Evolutionary conservation across 2,797 vertebrate species (phyloP).

Genomic region (Rhinophrynus dorsalis): DNA sequence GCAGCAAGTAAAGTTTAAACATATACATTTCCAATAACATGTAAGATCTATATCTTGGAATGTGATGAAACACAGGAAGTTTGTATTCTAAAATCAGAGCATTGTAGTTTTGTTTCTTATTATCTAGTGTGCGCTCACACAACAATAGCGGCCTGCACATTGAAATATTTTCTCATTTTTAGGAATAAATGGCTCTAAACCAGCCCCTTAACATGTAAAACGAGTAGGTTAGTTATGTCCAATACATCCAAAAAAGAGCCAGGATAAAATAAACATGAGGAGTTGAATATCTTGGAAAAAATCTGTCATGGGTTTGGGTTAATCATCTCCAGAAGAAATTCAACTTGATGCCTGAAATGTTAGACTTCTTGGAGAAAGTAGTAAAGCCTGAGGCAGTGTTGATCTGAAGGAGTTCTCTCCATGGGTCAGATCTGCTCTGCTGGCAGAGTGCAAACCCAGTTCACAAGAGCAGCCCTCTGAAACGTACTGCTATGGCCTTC

Average conservation of each 20-base stretch:
- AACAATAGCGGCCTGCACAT: slow-evolving; percentile 66
- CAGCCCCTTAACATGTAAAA: slow-evolving; percentile 90
- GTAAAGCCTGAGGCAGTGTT: slow-evolving; percentile 83
- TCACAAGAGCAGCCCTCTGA: slow-evolving; percentile 69
- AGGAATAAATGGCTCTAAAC: slow-evolving; percentile 81
- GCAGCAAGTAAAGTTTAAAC: slow-evolving; percentile 51
- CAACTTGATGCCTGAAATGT: slow-evolving; percentile 96
- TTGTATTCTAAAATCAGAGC: slow-evolving; percentile 68
- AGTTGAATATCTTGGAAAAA: slow-evolving; percentile 99
- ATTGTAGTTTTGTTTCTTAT: slow-evolving; percentile 65
- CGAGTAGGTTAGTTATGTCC: slow-evolving; percentile 98
- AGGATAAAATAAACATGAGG: slow-evolving; percentile 99
- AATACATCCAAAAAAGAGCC: slow-evolving; percentile 99
- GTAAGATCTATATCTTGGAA: slow-evolving; percentile 59
- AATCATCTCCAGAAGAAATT: slow-evolving; percentile 99
- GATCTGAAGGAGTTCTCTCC: slow-evolving; percentile 85
- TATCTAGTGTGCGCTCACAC: slow-evolving; percentile 70
- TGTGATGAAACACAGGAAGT: slow-evolving; percentile 62
- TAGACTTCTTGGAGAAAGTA: slow-evolving; percentile 93
- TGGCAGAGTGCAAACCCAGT: slow-evolving; percentile 80
- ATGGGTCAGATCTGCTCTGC: slow-evolving; percentile 87
- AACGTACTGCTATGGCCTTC: slow-evolving; percentile 73
- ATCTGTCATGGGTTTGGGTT: slow-evolving; percentile 99
- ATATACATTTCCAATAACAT: slow-evolving; percentile 56
- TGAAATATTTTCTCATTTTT: slow-evolving; percentile 80